Percentiles rank a stretch among this genome's conserved stretches.
phyloP scores from a whole-genome alignment of 2,888 invertebrate species.

The Nycteola revayana region DNA sequence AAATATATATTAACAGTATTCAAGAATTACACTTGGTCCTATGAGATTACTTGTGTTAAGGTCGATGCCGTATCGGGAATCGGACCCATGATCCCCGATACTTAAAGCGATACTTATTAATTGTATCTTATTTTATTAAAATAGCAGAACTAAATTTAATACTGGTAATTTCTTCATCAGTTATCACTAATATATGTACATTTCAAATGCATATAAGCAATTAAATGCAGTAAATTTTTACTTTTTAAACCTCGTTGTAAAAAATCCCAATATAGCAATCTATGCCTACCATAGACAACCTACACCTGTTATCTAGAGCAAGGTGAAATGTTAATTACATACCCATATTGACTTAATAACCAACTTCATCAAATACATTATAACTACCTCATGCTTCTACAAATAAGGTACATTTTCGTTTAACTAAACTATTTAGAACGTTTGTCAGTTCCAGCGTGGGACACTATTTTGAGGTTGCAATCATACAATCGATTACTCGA shows the following conservation, averaged over 20 bases:
- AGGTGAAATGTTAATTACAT: constrained; percentile 67
- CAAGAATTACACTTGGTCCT: too few species aligned
- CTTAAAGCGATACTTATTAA: too few species aligned
- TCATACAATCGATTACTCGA: constrained; percentile 60
- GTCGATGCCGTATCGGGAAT: too few species aligned
- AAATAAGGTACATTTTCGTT: constrained; percentile 35
- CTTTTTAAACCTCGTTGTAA: too few species aligned
- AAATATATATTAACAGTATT: too few species aligned
- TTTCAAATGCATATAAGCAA: too few species aligned
- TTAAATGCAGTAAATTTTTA: neutral
- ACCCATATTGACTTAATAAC: constrained; percentile 46
- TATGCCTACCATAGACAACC: constrained; percentile 22
- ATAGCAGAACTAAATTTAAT: too few species aligned
- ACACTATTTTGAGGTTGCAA: constrained; percentile 66
- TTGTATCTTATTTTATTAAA: too few species aligned
- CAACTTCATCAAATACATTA: constrained; percentile 17
- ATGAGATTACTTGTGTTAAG: too few species aligned
- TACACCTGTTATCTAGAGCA: constrained; percentile 60
- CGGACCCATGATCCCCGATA: too few species aligned
- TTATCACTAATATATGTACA: too few species aligned
- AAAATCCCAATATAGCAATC: constrained; percentile 15
- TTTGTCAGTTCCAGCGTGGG: constrained; percentile 48
- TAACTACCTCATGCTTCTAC: constrained; percentile 32
- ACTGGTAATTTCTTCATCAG: too few species aligned
- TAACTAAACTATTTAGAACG: neutral